Percentiles rank a stretch among this genome's conserved stretches.
Conservation (phyloP, 2,888 invertebrate genomes). For the Diadromus collaris region DNA sequence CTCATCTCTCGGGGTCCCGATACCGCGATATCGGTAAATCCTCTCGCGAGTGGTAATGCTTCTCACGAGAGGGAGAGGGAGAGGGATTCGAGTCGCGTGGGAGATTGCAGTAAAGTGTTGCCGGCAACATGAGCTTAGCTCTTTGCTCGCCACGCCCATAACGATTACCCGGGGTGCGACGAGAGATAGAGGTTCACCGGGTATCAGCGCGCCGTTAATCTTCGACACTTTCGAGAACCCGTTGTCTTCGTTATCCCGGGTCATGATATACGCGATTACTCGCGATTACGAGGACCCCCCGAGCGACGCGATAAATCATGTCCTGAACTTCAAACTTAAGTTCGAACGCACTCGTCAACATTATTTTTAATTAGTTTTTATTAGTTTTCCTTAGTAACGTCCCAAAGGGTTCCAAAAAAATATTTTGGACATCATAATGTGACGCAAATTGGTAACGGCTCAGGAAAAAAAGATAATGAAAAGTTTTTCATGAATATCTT, state of each 20-base stretch:
- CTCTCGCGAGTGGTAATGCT: conserved; percentile 57
- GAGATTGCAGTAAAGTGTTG: conserved; percentile 71
- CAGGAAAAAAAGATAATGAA: neutral
- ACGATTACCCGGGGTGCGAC: conserved; percentile 48
- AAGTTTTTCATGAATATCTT: neutral
- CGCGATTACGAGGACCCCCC: neutral
- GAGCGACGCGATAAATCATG: conserved; percentile 9
- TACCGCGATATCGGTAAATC: conserved; percentile 60
- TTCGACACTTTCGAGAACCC: conserved; percentile 20
- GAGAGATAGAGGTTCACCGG: conserved; percentile 24
- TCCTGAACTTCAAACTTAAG: neutral
- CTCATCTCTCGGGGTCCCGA: conserved; percentile 40
- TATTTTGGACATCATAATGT: neutral
- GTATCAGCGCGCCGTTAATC: conserved; percentile 40
- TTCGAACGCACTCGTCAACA: neutral
- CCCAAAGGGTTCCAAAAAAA: neutral
- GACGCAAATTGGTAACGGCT: neutral
- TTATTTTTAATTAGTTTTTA: neutral
- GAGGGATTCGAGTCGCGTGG: conserved; percentile 68
- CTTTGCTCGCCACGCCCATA: conserved; percentile 50
- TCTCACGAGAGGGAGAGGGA: conserved; percentile 64
- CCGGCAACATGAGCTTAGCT: conserved; percentile 46
- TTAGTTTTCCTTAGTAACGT: neutral
- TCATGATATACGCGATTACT: neutral
- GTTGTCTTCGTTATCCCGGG: conserved; percentile 15